Evolutionary conservation across 2,888 invertebrate species (phyloP), one percentile per base, ranked within the genome.

Genomic region (Rhabditoides inermis): DNA sequence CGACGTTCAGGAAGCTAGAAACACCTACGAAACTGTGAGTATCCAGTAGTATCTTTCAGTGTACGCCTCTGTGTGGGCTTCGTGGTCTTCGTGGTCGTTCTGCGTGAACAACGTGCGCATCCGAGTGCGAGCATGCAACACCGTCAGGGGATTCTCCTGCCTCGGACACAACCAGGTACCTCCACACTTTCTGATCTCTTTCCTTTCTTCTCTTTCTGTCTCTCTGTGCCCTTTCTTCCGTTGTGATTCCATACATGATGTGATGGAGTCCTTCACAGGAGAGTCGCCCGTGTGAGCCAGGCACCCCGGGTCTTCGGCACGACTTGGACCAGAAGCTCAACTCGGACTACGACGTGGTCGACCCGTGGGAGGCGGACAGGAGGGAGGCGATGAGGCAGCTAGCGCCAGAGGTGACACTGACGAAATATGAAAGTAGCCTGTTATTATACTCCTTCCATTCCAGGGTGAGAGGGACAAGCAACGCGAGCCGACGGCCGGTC

Each of bases 1-100:
- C n/a, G n/a, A n/a, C n/a, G n/a, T n/a, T n/a, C n/a, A n/a, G n/a
- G n/a, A n/a, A n/a, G n/a, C n/a, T n/a, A n/a, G n/a, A n/a, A n/a
- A n/a, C n/a, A n/a, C n/a, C n/a, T n/a, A n/a, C n/a, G n/a, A n/a
- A n/a, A n/a, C n/a, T n/a, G n/a, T n/a, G n/a, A n/a, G n/a, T n/a
- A n/a, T n/a, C n/a, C n/a, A n/a, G 1, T n/a, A n/a, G 15, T 3
- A n/a, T 25, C 40, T 63, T 72, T 51, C 60, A 75, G 75, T 73
- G 27, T 74, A 65, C 55, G 67, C 69, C 28, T 74, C 75, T 6
- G 65, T 73, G 3, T 75, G 75, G 75, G 75, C 75, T 0, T 60
- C 61, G 23, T 75, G 75, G 75, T 75, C 75, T 1, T 68, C 73
- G 3, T 75, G 75, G 75, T 72, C 72, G 12, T 72, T 72, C 57